Percentiles rank a stretch among this genome's conserved stretches.
Conservation (phyloP, 2,797 vertebrate genomes). For the Buphagus erythrorhynchus region DNA sequence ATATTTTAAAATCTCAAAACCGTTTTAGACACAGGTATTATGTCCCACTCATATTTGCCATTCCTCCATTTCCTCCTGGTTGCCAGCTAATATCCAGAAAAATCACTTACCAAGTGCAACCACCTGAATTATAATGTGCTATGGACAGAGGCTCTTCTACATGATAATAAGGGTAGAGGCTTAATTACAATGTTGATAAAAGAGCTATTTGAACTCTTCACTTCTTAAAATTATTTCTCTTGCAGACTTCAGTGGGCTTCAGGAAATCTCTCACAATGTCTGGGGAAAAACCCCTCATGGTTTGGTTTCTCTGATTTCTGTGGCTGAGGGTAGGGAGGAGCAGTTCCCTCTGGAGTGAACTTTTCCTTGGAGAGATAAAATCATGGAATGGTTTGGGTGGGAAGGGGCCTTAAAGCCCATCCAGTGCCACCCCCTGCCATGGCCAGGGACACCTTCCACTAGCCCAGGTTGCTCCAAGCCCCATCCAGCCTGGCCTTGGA, state of each 20-base stretch:
- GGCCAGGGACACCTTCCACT: not conserved
- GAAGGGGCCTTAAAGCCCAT: accelerated
- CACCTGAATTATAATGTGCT: not conserved
- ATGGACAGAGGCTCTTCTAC: not conserved
- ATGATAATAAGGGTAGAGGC: not conserved
- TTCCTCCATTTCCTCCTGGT: not conserved
- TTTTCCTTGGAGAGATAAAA: not conserved
- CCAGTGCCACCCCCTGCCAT: not conserved
- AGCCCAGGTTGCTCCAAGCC: accelerated
- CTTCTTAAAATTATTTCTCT: not conserved
- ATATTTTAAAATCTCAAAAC: not conserved
- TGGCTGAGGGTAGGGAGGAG: not conserved
- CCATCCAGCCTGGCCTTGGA: accelerated
- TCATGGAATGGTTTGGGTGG: not conserved
- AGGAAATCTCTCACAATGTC: not conserved
- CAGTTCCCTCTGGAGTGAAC: not conserved
- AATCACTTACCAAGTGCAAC: not conserved
- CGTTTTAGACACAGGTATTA: not conserved
- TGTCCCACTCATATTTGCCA: not conserved
- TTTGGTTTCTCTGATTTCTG: not conserved
- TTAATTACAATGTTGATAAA: not conserved
- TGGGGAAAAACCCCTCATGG: accelerated
- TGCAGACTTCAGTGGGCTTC: not conserved
- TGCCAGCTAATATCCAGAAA: not conserved
- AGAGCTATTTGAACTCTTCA: not conserved